phyloP scores from a whole-genome alignment of 2,113 vertebrate species.

The Nasalis larvatus region DNA sequence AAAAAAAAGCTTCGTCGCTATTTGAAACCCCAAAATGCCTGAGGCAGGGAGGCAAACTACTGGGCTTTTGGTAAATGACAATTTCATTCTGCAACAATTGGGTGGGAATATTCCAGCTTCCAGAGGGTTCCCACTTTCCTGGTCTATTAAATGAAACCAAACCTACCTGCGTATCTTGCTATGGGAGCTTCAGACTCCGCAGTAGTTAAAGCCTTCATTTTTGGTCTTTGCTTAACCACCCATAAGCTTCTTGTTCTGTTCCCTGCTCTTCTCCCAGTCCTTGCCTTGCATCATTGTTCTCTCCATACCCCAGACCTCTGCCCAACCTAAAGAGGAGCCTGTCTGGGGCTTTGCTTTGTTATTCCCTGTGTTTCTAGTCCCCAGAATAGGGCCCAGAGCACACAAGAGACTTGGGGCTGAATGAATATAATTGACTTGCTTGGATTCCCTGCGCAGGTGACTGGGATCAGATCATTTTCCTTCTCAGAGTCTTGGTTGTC shows the following conservation, averaged over 20 bases:
- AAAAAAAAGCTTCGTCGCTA: not conserved
- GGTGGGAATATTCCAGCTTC: not conserved
- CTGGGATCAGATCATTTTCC: not conserved
- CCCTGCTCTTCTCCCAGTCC: not conserved
- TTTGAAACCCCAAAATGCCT: not conserved
- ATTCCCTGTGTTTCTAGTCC: not conserved
- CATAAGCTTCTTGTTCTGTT: not conserved
- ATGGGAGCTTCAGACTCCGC: not conserved
- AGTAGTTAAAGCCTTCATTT: not conserved
- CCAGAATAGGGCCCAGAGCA: not conserved
- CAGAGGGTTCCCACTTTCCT: not conserved
- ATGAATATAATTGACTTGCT: not conserved
- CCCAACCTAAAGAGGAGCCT: not conserved
- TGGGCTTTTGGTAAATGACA: conserved; percentile 54
- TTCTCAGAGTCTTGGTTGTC: not conserved
- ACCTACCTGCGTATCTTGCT: not conserved
- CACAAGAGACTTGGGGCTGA: not conserved
- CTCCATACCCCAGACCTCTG: not conserved
- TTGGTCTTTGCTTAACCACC: not conserved
- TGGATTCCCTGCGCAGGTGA: not conserved
- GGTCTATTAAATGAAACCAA: not conserved
- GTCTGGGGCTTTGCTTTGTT: not conserved
- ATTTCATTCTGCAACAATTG: conserved; percentile 31
- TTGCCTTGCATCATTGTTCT: no score
- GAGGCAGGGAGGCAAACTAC: conserved; percentile 35